Evolutionary conservation across 2,113 vertebrate genomes (phyloP).

Genomic region (Python bivittatus): DNA sequence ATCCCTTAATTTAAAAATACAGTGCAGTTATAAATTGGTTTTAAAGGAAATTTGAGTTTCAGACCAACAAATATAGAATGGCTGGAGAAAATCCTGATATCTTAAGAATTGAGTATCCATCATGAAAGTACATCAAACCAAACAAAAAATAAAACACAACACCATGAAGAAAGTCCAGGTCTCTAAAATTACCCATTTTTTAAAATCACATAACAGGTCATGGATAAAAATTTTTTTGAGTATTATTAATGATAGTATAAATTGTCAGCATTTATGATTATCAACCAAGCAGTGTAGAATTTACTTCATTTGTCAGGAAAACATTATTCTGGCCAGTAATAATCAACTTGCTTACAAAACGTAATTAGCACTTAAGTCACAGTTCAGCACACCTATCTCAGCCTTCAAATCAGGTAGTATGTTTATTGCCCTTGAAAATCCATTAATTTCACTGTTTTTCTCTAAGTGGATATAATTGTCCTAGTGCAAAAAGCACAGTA

Average conservation of each 20-base stretch:
- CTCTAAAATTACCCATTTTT: not conserved
- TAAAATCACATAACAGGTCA: not conserved
- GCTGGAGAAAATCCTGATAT: not conserved
- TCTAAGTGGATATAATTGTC: not conserved
- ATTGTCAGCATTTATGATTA: not conserved
- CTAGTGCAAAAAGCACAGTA: not conserved
- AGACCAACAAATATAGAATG: not conserved
- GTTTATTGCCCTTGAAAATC: not conserved
- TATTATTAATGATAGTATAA: not conserved
- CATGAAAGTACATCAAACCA: not conserved
- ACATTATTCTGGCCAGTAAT: not conserved
- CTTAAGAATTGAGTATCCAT: not conserved
- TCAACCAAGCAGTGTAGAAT: not conserved
- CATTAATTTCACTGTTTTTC: conserved; percentile 4
- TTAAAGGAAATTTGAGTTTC: not conserved
- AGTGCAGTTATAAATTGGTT: not conserved
- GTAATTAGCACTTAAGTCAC: not conserved
- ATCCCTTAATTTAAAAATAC: too few species aligned
- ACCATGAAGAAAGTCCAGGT: not conserved
- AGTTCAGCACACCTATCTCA: not conserved
- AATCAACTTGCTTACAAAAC: not conserved
- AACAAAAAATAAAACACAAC: not conserved
- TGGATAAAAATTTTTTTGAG: too few species aligned
- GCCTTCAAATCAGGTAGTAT: not conserved
- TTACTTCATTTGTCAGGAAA: not conserved